Evolutionary conservation across 2,797 vertebrate species (phyloP).

Genomic region (Synanceia verrucosa): DNA sequence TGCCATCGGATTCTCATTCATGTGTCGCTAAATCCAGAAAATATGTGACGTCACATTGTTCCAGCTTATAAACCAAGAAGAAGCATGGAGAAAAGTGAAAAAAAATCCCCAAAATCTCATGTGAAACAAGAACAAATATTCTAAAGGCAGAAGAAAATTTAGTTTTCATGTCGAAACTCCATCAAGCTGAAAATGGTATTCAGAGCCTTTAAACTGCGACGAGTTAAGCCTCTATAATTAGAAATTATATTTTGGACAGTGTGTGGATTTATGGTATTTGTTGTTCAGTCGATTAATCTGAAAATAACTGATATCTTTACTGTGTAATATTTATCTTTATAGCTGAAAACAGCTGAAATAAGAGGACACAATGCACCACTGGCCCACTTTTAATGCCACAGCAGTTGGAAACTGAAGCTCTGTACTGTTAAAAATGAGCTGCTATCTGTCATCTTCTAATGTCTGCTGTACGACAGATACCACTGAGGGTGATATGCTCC

Average conservation of each 20-base stretch:
- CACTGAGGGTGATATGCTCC: slow-evolving; percentile 27
- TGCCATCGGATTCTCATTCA: neutral
- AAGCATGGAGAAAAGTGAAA: no score
- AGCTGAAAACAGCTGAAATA: neutral
- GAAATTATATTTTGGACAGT: neutral
- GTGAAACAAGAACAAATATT: neutral
- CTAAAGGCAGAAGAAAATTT: no score
- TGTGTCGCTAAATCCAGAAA: neutral
- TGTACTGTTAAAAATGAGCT: neutral
- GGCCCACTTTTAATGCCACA: neutral
- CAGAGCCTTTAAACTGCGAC: neutral
- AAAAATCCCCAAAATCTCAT: neutral
- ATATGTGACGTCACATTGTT: neutral
- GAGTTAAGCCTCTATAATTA: neutral
- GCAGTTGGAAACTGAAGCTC: neutral
- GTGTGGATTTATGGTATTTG: neutral
- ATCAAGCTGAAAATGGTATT: neutral
- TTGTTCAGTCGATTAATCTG: neutral
- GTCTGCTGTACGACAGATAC: slow-evolving; percentile 18
- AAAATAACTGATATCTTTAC: neutral
- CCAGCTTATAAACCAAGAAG: no score
- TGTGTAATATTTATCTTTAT: neutral
- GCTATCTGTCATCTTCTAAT: slow-evolving; percentile 13
- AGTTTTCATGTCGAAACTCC: no score
- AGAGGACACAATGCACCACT: neutral